A percentile compares a stretch with the other conserved stretches of the same genome.
Evolutionary conservation across 2,888 invertebrate species (phyloP).

Genomic region (Stegana nigrithorax): DNA sequence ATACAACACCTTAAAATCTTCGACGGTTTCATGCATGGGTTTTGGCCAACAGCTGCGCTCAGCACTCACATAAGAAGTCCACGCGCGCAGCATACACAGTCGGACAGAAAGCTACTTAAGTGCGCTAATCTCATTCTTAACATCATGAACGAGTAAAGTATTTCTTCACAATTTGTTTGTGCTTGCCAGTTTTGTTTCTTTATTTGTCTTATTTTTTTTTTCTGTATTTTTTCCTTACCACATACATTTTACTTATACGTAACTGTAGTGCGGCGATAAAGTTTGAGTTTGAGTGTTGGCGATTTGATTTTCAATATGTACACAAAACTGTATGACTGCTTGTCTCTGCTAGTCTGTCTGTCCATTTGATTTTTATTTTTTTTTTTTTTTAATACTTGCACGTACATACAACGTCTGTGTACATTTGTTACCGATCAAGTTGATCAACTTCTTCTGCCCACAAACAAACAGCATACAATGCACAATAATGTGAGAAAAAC

Average conservation of each 20-base stretch:
- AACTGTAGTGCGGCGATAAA: background rate
- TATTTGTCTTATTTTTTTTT: too few relatives aligned
- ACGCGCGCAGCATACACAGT: background rate
- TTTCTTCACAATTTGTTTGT: constrained; percentile 7
- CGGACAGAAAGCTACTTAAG: constrained; percentile 48
- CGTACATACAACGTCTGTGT: background rate
- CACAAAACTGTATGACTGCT: too few relatives aligned
- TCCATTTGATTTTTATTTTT: too few relatives aligned
- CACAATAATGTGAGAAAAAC: background rate
- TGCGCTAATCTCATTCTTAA: constrained; percentile 37
- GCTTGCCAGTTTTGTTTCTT: constrained; percentile 11
- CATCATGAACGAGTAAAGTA: constrained; percentile 6
- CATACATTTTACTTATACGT: too few relatives aligned
- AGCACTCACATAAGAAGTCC: constrained; percentile 2
- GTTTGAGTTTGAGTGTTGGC: constrained; percentile 44
- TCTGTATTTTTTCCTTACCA: too few relatives aligned
- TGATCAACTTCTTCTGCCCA: constrained; percentile 59
- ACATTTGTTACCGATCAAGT: constrained; percentile 59
- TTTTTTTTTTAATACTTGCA: too few relatives aligned
- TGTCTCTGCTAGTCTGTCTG: too few relatives aligned
- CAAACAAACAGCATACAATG: constrained; percentile 26
- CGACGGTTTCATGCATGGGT: background rate
- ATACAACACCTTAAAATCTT: constrained; percentile 46
- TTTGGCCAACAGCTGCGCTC: constrained; percentile 11
- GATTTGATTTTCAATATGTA: too few relatives aligned